These are phyloP conservation scores for Asobara japonica DNA, from an alignment of 1,140 invertebrate genomes.

Conservation along the genomic window DNA sequence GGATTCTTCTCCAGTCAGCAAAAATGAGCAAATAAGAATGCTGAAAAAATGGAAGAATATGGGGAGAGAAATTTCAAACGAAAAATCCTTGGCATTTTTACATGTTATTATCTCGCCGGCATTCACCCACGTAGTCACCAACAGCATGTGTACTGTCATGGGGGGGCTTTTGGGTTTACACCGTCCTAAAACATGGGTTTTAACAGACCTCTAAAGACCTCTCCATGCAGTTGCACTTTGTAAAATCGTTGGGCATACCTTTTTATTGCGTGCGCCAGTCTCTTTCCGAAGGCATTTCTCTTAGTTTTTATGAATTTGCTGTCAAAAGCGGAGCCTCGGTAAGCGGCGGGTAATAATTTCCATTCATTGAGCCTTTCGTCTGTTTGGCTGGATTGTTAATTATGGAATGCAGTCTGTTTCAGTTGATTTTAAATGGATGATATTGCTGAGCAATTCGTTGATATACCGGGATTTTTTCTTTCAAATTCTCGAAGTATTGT, in stretches of 20 bases:
- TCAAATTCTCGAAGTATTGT: too few relatives aligned
- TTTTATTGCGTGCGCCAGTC: background rate
- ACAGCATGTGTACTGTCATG: background rate
- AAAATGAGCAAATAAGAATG: background rate
- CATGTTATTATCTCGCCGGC: background rate
- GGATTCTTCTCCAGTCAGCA: background rate
- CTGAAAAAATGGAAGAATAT: background rate
- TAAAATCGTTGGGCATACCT: slow-evolving; percentile 11
- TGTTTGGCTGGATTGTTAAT: too few relatives aligned
- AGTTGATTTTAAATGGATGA: too few relatives aligned
- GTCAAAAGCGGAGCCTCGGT: too few relatives aligned
- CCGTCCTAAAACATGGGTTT: slow-evolving; percentile 39
- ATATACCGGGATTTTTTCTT: too few relatives aligned
- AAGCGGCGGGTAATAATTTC: too few relatives aligned
- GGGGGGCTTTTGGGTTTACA: background rate
- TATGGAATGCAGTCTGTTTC: too few relatives aligned
- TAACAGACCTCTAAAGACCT: slow-evolving; percentile 8
- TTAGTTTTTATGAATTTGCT: slow-evolving; percentile 11
- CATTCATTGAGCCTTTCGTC: too few relatives aligned
- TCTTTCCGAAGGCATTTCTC: background rate
- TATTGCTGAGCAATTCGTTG: too few relatives aligned
- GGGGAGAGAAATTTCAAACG: background rate
- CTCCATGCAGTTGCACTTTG: slow-evolving; percentile 11
- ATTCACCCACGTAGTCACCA: slow-evolving; percentile 7
- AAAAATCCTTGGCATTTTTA: background rate